Evolutionary conservation across 2,113 vertebrate genomes (phyloP).

Genomic region (Pandion haliaetus): DNA sequence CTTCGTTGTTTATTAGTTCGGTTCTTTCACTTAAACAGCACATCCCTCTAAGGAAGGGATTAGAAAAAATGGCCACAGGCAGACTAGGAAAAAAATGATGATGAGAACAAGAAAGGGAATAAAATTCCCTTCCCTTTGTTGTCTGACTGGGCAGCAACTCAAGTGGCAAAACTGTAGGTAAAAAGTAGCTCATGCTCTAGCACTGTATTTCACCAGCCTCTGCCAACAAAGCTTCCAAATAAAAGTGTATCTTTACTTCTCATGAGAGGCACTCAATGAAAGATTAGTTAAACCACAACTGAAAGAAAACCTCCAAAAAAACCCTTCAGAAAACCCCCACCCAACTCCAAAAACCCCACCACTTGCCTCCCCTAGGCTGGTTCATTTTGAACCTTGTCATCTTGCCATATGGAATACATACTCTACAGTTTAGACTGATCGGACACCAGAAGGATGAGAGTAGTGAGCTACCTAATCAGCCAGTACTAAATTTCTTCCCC

Average conservation of each 20-base stretch:
- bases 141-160: background rate
- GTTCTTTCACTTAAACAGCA: background rate
- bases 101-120: background rate
- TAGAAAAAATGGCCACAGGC: background rate
- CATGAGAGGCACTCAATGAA: background rate
- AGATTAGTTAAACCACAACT: background rate
- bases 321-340: background rate
- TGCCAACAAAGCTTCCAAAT: background rate
- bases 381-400: background rate
- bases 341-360: background rate
- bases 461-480: background rate
- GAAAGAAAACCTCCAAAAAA: background rate
- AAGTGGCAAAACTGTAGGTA: background rate
- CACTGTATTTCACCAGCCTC: background rate
- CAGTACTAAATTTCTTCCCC: background rate
- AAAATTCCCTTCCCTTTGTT: background rate
- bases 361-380: background rate
- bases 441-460: background rate
- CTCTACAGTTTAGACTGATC: background rate
- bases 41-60: background rate
- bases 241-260: background rate
- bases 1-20: background rate
- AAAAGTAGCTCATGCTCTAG: background rate
- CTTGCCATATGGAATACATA: background rate
- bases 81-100: background rate